Base-by-base conservation (phyloP, 2,113 vertebrate genomes). In the Eubucco bourcierii region DNA sequence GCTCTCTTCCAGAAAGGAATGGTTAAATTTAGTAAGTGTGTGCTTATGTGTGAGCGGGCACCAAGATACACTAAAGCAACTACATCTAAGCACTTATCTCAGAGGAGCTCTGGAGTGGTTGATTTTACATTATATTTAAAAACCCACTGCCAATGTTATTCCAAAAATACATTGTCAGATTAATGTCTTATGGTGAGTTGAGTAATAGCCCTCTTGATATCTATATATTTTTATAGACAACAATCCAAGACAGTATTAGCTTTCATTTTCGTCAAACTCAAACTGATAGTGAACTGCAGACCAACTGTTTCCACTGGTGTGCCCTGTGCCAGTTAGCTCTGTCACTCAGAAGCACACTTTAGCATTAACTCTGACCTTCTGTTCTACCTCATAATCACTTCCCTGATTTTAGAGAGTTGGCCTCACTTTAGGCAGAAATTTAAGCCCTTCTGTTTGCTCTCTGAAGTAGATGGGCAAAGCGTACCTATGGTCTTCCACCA, bases 401-500 rank as follows among this genome's bases (percentile, higher is more conserved):
- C 46, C 16, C 50, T 74, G 87, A 87, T 76, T 73, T 87, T 72
- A 77, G 52, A 68, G 76, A 46, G 39, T 73, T 25, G 78, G 6
- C 44, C 39, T 8, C 0, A 1, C 4, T 12, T 12, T 10, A 55
- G 55, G n/a, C 79, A 29, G 9, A 59, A 55, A 33, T 80, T 81
- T 87, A 59, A 66, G 29, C 64, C 29, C 34, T 84, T 81, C 50
- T 80, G 24, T 8, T 58, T 72, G 28, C 20, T 82, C 11, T 84
- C 81, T 68, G 61, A 84, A 82, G 50, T 27, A 29, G 29, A 1
- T 37, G 60, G 29, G n/a, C 50, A 66, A 46, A 76, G 52, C 34
- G 55, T 34, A 50, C 34, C 63, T 81, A 5, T 28, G 33, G 47
- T 66, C 10, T 0, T 2, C 15, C 34, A 34, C 6, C 0, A 0